These are phyloP conservation scores for Cyrtodaria siliqua DNA, from an alignment of 2,888 invertebrate genomes.

Conservation along the genomic window DNA sequence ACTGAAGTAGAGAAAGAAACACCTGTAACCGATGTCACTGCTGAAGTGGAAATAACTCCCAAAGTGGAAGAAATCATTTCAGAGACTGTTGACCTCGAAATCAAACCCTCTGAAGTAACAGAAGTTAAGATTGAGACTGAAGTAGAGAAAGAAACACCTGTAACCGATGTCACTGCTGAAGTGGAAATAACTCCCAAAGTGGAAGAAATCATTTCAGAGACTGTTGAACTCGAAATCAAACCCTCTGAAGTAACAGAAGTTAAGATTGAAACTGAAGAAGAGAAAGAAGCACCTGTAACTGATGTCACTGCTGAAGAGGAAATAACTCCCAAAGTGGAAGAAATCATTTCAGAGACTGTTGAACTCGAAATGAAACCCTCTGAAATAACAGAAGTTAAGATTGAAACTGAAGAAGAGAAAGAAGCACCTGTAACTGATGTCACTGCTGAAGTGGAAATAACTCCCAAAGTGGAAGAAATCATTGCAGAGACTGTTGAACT, in stretches of 20 bases:
- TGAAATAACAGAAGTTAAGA: constrained; percentile 18
- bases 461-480: constrained; percentile 21
- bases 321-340: constrained; percentile 11
- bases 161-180: constrained; percentile 10
- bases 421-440: constrained; percentile 16
- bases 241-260: constrained; percentile 11
- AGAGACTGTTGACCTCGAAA: constrained; percentile 28
- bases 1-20: constrained; percentile 15
- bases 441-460: constrained; percentile 10
- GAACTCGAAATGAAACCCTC: constrained; percentile 17
- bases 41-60: constrained; percentile 10
- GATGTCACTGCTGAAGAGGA: constrained; percentile 16
- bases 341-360: constrained; percentile 23
- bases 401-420: constrained; percentile 23
- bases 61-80: constrained; percentile 19
- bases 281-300: constrained; percentile 24
- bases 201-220: constrained; percentile 24
- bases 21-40: not conserved
- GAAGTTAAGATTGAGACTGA: constrained; percentile 7
- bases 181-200: constrained; percentile 6
- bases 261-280: constrained; percentile 24
- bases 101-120: constrained; percentile 25
- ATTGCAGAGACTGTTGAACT: constrained; percentile 31
- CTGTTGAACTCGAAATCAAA: constrained; percentile 27
- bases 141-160: constrained; percentile 7